Evolutionary conservation across 30 jellyfish, hydroid and myxozoan genomes (phyloP), one percentile per base, ranked within the genome.

Genomic region (Nemopilema nomurai): DNA sequence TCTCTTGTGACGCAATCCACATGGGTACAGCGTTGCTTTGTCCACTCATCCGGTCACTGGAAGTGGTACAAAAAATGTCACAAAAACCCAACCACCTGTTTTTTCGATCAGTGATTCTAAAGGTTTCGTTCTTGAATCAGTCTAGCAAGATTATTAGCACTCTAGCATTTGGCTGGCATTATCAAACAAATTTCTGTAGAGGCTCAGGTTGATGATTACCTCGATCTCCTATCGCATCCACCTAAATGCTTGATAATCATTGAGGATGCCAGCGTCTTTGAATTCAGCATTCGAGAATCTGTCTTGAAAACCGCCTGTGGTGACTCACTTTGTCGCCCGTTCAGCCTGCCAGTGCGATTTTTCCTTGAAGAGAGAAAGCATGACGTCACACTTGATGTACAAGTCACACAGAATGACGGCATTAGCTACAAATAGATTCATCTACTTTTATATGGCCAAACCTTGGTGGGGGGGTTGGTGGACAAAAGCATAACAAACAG

Each of bases 191-290:
- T 41, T 41, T 3, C 57, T 41, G 13, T 6, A 41, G 57, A 41
- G 57, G n/a, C n/a, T n/a, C n/a, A n/a, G n/a, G n/a, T n/a, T n/a
- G n/a, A n/a, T n/a, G n/a, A n/a, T 28, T 73, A 84, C 93, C 79
- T 76, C n/a, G 93, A 73, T 68, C 93, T 32, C 7, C 93, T 86
- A 13, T 76, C 93, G 19, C 83, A 13, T 25, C 82, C 87, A 8
- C 93, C 93, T 17, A 84, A 76, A 51, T 84, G 93, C 79, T 63
- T 62, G 49, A 84, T 77, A 65, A 84, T 84, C 93, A 84, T 84
- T 0, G 85, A 65, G 13, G 93, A 84, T 1, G 93, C 85, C 30
- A 84, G 53, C 0, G 93, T 76, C 25, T 74, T 84, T 3, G 93
- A 72, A 50, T 84, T 84, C 87, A 63, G 75, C 23, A 26, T 49